A percentile compares a stretch with the other conserved stretches of the same genome.
Evolutionary conservation across 1,140 invertebrate genomes (phyloP).

Genomic region (Drosophila nasuta): DNA sequence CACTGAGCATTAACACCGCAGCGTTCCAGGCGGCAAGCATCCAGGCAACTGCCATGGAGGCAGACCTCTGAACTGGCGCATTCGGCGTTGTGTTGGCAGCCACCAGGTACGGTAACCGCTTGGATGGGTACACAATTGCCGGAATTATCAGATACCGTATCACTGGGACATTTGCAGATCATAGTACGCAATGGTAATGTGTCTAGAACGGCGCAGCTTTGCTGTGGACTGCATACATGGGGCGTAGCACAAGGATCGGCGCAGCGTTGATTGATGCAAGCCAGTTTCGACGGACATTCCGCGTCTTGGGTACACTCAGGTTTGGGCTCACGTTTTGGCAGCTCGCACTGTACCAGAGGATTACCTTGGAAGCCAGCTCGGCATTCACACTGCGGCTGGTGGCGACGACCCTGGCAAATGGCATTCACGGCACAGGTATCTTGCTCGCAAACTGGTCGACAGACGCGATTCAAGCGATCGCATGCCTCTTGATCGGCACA

Average conservation of each 20-base stretch:
- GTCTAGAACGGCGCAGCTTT: constrained; percentile 92
- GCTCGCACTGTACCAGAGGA: constrained; percentile 90
- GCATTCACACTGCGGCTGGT: constrained; percentile 92
- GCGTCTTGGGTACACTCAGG: constrained; percentile 90
- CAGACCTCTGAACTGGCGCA: constrained; percentile 91
- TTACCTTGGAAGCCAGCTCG: constrained; percentile 90
- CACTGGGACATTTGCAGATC: constrained; percentile 92
- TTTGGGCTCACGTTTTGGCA: constrained; percentile 81
- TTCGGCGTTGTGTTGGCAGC: constrained; percentile 88
- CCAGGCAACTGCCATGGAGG: constrained; percentile 90
- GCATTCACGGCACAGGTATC: constrained; percentile 91
- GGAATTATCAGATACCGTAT: constrained; percentile 88
- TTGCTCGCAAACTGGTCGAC: constrained; percentile 92
- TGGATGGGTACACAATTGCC: constrained; percentile 88
- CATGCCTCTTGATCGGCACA: constrained; percentile 94
- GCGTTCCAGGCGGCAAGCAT: constrained; percentile 90
- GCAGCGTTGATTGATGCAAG: constrained; percentile 92
- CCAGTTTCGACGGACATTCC: constrained; percentile 90
- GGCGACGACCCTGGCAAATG: constrained; percentile 89
- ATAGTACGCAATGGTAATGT: constrained; percentile 92
- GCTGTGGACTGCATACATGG: constrained; percentile 89
- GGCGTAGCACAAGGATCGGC: constrained; percentile 90
- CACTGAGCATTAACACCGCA: constrained; percentile 95
- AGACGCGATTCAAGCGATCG: constrained; percentile 93
- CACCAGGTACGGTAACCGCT: constrained; percentile 63